These are phyloP conservation scores for Onychomys arenicola DNA, from an alignment of 2,797 vertebrate species.

Conservation along the genomic window DNA sequence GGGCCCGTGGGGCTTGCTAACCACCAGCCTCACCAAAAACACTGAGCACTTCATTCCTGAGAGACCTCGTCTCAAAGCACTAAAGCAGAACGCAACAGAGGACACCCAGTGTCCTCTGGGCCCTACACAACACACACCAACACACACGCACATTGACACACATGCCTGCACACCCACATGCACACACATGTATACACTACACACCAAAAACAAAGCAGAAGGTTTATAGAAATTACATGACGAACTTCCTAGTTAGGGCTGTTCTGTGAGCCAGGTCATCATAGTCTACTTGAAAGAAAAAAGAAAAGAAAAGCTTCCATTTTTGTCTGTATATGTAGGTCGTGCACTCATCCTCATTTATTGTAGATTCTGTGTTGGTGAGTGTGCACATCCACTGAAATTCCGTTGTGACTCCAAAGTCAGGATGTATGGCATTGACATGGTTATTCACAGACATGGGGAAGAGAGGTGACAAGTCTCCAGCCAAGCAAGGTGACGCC, in stretches of 20 bases:
- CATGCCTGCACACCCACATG: background rate
- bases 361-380: background rate
- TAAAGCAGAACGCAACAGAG: background rate
- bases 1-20: background rate
- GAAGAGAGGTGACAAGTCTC: background rate
- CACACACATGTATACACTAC: background rate
- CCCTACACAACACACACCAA: background rate
- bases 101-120: background rate
- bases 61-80: background rate
- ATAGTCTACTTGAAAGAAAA: background rate
- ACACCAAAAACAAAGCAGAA: background rate
- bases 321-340: background rate
- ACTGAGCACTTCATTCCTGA: background rate
- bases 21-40: background rate
- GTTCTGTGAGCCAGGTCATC: background rate
- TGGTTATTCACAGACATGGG: background rate
- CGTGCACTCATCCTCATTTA: background rate
- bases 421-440: background rate
- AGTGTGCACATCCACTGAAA: background rate
- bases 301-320: background rate
- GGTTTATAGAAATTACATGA: conserved; percentile 12
- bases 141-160: background rate
- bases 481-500: background rate
- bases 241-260: background rate
- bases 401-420: background rate